Evolutionary conservation across 2,888 invertebrate genomes (phyloP).

Genomic region (Lutraria lutraria): DNA sequence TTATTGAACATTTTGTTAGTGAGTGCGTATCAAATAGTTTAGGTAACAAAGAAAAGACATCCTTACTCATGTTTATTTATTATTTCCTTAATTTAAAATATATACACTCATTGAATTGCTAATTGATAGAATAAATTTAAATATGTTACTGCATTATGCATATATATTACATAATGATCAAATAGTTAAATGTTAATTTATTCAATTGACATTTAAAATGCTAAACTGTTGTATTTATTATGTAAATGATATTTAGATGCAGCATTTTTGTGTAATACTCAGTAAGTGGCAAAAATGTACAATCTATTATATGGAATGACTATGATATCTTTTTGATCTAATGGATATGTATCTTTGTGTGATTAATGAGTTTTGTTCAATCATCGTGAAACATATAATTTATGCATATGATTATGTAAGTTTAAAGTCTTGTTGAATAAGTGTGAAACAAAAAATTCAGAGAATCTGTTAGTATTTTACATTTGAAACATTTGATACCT

Average conservation of each 20-base stretch:
- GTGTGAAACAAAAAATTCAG: too few species aligned
- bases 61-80: background rate
- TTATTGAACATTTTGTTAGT: background rate
- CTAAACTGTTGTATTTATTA: background rate
- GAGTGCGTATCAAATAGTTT: background rate
- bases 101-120: background rate
- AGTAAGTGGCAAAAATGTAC: too few species aligned
- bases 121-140: conserved; percentile 5
- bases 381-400: too few species aligned
- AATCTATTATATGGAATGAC: too few species aligned
- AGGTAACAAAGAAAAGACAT: background rate
- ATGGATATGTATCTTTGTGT: too few species aligned
- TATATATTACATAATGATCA: background rate
- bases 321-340: too few species aligned
- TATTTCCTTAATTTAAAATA: conserved; percentile 3
- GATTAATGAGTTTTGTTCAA: too few species aligned
- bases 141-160: background rate
- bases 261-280: background rate
- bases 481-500: background rate
- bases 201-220: background rate
- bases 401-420: too few species aligned
- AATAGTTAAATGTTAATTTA: background rate
- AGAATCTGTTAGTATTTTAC: too few species aligned
- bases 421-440: too few species aligned
- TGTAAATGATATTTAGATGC: background rate